Evolutionary conservation across 30 jellyfish, hydroid and myxozoan species (phyloP).

Genomic region (Cassiopea andromeda): DNA sequence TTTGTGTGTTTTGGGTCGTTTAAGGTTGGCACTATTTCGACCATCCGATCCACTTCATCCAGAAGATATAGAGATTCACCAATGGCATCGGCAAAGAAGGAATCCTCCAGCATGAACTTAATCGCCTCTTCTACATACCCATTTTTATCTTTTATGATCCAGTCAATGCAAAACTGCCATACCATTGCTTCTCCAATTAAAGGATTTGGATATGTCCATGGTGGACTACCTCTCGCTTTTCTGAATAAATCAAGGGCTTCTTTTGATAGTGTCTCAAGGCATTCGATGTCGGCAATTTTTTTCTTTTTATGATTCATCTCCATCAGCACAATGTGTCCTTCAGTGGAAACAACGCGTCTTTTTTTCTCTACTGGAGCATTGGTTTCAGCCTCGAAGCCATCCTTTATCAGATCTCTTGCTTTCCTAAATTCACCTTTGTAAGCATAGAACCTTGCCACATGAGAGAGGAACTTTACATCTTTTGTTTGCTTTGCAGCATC

Average conservation of each 20-base stretch:
- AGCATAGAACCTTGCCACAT: conserved; percentile 53
- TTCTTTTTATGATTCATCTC: conserved; percentile 12
- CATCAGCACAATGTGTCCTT: conserved; percentile 44
- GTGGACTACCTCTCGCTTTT: conserved; percentile 55
- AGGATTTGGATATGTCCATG: conserved; percentile 62
- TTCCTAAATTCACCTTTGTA: conserved; percentile 25
- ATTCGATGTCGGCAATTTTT: conserved; percentile 23
- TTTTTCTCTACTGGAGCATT: conserved; percentile 38
- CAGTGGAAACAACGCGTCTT: conserved; percentile 29
- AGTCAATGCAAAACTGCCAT: conserved; percentile 64
- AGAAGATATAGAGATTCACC: conserved; percentile 36
- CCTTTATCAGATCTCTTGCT: conserved; percentile 37
- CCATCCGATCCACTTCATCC: conserved; percentile 59
- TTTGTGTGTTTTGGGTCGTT: conserved; percentile 35
- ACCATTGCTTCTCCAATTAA: conserved; percentile 49
- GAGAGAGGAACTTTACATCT: conserved; percentile 48
- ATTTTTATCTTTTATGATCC: conserved; percentile 36
- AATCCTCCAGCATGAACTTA: conserved; percentile 5
- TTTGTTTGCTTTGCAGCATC: conserved; percentile 48
- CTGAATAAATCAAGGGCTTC: conserved; percentile 37
- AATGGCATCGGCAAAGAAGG: conserved; percentile 37
- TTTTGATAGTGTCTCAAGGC: conserved; percentile 11
- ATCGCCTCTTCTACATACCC: conserved; percentile 45
- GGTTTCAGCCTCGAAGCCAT: conserved; percentile 39
- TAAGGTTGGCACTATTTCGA: conserved; percentile 44